These are phyloP conservation scores for Smutsia gigantea DNA, from an alignment of 2,797 vertebrate genomes.

Conservation along the genomic window DNA sequence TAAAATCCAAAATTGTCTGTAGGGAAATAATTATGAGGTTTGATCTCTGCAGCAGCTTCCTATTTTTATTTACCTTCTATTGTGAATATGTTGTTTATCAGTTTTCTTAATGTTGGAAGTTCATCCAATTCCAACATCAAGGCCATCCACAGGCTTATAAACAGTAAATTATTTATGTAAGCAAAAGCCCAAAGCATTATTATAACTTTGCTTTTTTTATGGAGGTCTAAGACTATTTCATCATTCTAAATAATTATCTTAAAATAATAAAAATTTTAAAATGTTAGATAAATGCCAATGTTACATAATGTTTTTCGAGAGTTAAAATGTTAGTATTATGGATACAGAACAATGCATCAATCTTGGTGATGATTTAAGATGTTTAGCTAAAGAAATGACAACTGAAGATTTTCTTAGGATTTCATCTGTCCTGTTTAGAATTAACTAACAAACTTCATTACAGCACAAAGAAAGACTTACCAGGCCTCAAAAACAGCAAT, in stretches of 20 bases:
- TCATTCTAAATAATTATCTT: neutral
- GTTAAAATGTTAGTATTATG: neutral
- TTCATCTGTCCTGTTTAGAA: neutral
- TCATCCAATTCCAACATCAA: neutral
- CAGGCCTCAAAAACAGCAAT: neutral
- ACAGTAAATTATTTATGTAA: neutral
- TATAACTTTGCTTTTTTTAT: neutral
- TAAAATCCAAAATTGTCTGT: neutral
- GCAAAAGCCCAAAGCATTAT: neutral
- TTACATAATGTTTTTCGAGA: neutral
- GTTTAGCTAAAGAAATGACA: neutral
- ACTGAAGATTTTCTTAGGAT: neutral
- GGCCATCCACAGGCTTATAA: neutral
- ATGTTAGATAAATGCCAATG: neutral
- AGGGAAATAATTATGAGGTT: conserved; percentile 40
- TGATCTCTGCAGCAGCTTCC: neutral
- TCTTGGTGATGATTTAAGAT: neutral
- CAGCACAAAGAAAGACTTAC: neutral
- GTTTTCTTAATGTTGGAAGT: neutral
- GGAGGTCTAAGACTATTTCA: neutral
- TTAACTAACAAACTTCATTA: neutral
- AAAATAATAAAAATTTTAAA: neutral
- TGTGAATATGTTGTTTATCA: neutral
- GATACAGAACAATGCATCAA: neutral
- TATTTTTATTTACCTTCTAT: conserved; percentile 19